Conservation (phyloP, 2,888 invertebrate species). For the Elysia crispata region DNA sequence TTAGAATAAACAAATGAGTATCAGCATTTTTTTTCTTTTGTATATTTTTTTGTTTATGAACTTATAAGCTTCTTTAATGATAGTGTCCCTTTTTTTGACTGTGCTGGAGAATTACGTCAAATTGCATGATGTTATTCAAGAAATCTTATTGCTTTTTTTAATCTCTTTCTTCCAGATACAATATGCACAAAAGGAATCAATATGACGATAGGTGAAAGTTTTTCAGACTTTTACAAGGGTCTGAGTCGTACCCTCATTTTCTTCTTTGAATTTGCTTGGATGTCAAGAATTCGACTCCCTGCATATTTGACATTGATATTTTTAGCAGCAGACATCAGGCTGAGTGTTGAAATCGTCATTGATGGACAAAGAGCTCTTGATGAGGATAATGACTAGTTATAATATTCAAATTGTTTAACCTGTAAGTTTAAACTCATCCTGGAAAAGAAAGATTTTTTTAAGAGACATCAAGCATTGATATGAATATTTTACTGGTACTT, state of each 20-base stretch:
- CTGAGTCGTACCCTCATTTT: constrained; percentile 80
- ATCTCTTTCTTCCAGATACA: constrained; percentile 2
- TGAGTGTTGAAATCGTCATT: constrained; percentile 61
- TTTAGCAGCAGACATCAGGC: constrained; percentile 61
- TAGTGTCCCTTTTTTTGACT: no score
- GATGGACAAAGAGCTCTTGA: constrained; percentile 11
- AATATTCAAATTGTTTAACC: neutral
- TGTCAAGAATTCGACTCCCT: constrained; percentile 84
- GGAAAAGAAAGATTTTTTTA: neutral
- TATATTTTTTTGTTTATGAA: no score
- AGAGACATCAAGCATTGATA: neutral
- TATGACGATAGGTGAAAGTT: constrained; percentile 38
- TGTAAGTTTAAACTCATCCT: neutral
- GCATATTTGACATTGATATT: constrained; percentile 77
- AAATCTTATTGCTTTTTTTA: neutral
- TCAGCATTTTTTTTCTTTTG: no score
- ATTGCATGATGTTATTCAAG: no score
- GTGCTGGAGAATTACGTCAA: no score
- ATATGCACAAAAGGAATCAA: constrained; percentile 30
- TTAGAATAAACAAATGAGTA: no score
- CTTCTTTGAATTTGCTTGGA: constrained; percentile 85
- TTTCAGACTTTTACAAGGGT: constrained; percentile 52
- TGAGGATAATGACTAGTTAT: neutral
- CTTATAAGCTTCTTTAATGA: no score
- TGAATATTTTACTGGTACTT: neutral